Base-by-base conservation (phyloP, 2,888 invertebrate genomes). In the Adineta ricciae region DNA sequence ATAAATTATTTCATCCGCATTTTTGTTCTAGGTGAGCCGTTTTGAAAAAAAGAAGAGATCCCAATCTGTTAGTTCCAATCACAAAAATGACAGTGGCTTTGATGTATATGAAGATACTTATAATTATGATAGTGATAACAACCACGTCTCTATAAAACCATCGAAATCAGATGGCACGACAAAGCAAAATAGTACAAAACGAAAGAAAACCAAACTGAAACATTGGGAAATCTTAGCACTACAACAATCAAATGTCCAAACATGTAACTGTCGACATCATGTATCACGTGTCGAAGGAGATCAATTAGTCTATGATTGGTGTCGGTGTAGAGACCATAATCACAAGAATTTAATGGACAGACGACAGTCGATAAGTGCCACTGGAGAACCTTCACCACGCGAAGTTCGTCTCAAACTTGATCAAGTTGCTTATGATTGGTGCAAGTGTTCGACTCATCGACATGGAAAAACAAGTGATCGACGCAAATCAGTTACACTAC, bases 261-360 rank as follows among this genome's bases (percentile, higher is more conserved):
- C 78, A 41, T 78, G 78, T n/a, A 41, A 38, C 14, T 64, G 64
- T 64, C 78, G 38, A 41, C 78, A 78, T 78, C 78, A 78, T 41
- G 78, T 78, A 21, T 24, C 2, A 8, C 11, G 5, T 41, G 5
- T 38, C 41, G 78, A 78, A 78, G 41, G 1, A 21, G n/a, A 78
- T 78, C 78, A 78, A 24, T 19, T 78, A 8, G 24, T 41, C n/a
- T 24, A 78, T n/a, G 41, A 78, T 41, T 78, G 78, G 78, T 78
- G 78, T 78, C 78, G 78, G n/a, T 78, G 78, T 41, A 78, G 41
- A 78, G 78, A 78, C n/a, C 78, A 78, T 78, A 38, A 78, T 38
- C 78, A 78, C 41, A 24, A 38, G 14, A 24, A 41, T 21, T 8
- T 78, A 8, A 14, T 7, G 9, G 38, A 64, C 24, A 9, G 8